phyloP scores from a whole-genome alignment of 1,140 invertebrate species.

The Drosophila nasuta region DNA sequence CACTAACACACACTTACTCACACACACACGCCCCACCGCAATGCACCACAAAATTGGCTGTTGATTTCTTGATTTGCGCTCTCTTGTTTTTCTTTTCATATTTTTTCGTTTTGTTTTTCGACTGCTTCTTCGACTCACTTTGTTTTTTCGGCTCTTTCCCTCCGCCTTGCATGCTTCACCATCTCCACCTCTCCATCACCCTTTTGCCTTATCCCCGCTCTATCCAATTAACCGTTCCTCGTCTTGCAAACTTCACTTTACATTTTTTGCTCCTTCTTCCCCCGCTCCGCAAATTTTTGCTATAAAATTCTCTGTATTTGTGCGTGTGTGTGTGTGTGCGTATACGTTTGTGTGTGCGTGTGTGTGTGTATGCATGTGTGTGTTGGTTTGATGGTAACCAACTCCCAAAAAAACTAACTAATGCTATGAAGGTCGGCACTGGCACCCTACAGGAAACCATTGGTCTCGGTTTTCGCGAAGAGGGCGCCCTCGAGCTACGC shows the following conservation, averaged over 20 bases:
- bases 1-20: constrained; percentile 3
- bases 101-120: constrained; percentile 45
- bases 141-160: constrained; percentile 1
- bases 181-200: neutral
- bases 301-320: constrained; percentile 36
- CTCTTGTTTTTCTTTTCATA: too few species aligned
- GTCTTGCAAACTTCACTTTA: constrained; percentile 32
- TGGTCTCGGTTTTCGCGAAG: constrained; percentile 89
- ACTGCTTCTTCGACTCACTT: constrained; percentile 17
- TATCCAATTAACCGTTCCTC: neutral
- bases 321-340: constrained; percentile 16
- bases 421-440: constrained; percentile 84
- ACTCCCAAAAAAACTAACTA: constrained; percentile 56
- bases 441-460: constrained; percentile 85
- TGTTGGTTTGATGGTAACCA: constrained; percentile 66
- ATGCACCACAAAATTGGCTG: constrained; percentile 67
- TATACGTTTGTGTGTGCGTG: constrained; percentile 29
- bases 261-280: constrained; percentile 16
- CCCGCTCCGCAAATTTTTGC: constrained; percentile 28
- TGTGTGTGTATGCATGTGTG: constrained; percentile 23
- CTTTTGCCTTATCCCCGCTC: neutral
- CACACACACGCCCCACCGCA: constrained; percentile 32
- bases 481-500: constrained; percentile 91
- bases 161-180: constrained; percentile 3
- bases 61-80: constrained; percentile 71